Conservation (phyloP, 2,888 invertebrate genomes). For the Cosmia trapezina region DNA sequence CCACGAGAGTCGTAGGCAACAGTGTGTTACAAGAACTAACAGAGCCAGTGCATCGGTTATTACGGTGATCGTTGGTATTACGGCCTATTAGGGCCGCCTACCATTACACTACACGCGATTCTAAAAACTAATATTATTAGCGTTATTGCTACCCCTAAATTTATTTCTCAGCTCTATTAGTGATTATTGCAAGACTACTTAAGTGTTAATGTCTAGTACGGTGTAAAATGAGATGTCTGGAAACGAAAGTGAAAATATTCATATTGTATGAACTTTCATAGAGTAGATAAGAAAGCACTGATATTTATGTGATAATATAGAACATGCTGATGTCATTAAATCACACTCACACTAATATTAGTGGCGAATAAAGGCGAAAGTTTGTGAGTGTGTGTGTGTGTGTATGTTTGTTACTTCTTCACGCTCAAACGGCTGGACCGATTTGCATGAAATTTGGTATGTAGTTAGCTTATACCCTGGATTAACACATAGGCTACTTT, state of each 20-base stretch:
- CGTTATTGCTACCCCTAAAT: slow-evolving; percentile 47
- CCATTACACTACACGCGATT: slow-evolving; percentile 54
- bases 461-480: too few species aligned
- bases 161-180: slow-evolving; percentile 47
- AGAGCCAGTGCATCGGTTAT: slow-evolving; percentile 32
- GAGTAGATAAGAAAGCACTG: not conserved
- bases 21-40: slow-evolving; percentile 37
- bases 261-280: not conserved
- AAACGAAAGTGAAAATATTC: slow-evolving; percentile 13
- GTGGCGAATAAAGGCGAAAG: too few species aligned
- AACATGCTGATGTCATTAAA: too few species aligned
- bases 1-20: not conserved
- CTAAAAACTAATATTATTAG: slow-evolving; percentile 62
- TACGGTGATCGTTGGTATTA: slow-evolving; percentile 51
- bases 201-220: slow-evolving; percentile 6
- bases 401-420: too few species aligned
- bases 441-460: too few species aligned
- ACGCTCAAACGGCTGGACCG: too few species aligned
- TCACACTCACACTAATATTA: too few species aligned
- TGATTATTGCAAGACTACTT: slow-evolving; percentile 39
- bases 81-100: slow-evolving; percentile 30
- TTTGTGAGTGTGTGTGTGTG: too few species aligned
- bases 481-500: too few species aligned
- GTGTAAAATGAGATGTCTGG: slow-evolving; percentile 1
- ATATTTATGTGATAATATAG: not conserved